Conservation (phyloP, 2,888 invertebrate genomes). For the Eupithecia exiguata region DNA sequence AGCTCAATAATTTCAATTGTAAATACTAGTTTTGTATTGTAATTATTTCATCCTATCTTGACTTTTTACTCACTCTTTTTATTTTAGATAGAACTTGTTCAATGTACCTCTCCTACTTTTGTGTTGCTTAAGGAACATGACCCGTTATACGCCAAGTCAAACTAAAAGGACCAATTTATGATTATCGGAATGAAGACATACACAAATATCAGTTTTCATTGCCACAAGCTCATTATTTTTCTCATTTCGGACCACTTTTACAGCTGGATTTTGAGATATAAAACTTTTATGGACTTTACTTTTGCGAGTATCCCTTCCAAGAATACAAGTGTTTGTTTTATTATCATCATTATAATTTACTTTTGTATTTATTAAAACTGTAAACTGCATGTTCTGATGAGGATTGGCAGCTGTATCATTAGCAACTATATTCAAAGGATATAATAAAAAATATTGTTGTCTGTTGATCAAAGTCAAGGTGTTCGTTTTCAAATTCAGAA, state of each 20-base stretch:
- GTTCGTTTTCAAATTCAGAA: background rate
- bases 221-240: conserved; percentile 40
- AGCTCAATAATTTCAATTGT: too few species aligned
- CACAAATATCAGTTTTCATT: conserved; percentile 64
- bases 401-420: conserved; percentile 63
- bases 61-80: too few species aligned
- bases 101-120: background rate
- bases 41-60: too few species aligned
- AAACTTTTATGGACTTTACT: conserved; percentile 54
- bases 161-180: conserved; percentile 75
- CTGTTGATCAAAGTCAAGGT: background rate
- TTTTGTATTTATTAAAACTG: conserved; percentile 51
- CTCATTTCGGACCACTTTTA: conserved; percentile 62
- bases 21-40: too few species aligned
- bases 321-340: conserved; percentile 52
- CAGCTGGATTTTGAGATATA: conserved; percentile 52
- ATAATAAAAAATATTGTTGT: background rate
- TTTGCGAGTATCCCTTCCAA: conserved; percentile 53
- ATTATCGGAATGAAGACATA: conserved; percentile 77
- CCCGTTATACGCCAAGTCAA: conserved; percentile 80
- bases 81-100: too few species aligned
- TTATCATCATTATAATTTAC: conserved; percentile 52
- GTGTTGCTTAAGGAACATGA: conserved; percentile 68
- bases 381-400: conserved; percentile 55
- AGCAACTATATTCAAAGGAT: conserved; percentile 58